A percentile compares a stretch with the other conserved stretches of the same genome.
These are phyloP conservation scores for Rhabdornis inornatus DNA, from an alignment of 2,113 vertebrate genomes.

Conservation along the genomic window DNA sequence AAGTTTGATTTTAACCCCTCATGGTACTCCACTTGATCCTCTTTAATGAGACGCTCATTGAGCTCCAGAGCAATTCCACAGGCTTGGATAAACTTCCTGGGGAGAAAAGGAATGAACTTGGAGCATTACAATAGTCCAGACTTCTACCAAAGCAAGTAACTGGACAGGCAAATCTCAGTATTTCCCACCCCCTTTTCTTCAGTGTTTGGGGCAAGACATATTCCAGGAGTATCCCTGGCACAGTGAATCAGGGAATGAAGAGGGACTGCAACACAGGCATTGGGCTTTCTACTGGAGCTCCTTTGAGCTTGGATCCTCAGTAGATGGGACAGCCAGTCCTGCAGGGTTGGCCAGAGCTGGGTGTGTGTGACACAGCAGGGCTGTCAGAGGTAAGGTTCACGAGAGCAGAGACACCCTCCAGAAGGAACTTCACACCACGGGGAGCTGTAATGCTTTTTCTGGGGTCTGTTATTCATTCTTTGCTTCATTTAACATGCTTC, in stretches of 20 bases:
- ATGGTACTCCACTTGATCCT: slow-evolving; percentile 95
- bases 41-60: slow-evolving; percentile 94
- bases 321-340: not conserved
- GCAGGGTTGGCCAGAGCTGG: not conserved
- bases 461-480: not conserved
- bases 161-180: not conserved
- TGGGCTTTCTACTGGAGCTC: not conserved
- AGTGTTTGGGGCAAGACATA: not conserved
- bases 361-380: not conserved
- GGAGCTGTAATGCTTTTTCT: not conserved
- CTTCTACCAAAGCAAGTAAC: not conserved
- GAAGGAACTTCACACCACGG: not conserved
- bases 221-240: not conserved
- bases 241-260: not conserved
- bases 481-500: not conserved
- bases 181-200: not conserved
- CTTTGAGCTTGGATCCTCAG: not conserved
- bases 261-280: not conserved
- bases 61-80: slow-evolving; percentile 93
- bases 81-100: slow-evolving; percentile 89
- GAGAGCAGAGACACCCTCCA: not conserved
- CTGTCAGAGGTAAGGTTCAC: not conserved
- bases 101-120: not conserved
- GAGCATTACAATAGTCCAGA: not conserved
- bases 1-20: slow-evolving; percentile 95